Percentiles rank a stretch among this genome's conserved stretches.
phyloP scores from a whole-genome alignment of 2,888 invertebrate species.

The Philhelius pedissequus region DNA sequence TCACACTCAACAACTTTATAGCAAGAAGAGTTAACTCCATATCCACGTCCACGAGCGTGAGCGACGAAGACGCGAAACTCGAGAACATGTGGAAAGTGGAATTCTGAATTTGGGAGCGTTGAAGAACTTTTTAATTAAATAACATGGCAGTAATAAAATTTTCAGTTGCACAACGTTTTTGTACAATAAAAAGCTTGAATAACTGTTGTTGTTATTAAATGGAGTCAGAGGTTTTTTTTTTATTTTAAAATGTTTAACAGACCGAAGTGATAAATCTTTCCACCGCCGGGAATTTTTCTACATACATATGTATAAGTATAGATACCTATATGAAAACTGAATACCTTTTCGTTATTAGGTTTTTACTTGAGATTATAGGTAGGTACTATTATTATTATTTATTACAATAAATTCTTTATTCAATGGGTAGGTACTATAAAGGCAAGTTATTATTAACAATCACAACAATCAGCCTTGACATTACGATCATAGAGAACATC shows the following conservation, averaged over 20 bases:
- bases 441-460: too few species aligned
- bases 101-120: neutral
- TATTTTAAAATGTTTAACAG: neutral
- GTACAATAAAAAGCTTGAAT: conserved; percentile 6
- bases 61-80: neutral
- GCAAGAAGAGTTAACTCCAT: conserved; percentile 7
- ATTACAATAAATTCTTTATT: too few species aligned
- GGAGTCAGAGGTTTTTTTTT: neutral
- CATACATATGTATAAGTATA: too few species aligned
- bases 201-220: conserved; percentile 15
- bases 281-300: too few species aligned
- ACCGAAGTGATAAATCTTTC: neutral
- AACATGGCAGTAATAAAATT: conserved; percentile 47
- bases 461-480: too few species aligned
- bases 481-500: too few species aligned
- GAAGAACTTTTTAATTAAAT: conserved; percentile 58
- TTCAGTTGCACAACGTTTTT: neutral
- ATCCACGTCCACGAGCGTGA: too few species aligned
- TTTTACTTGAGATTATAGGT: too few species aligned
- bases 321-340: too few species aligned
- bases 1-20: neutral
- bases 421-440: too few species aligned
- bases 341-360: too few species aligned
- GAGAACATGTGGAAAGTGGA: neutral
- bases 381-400: too few species aligned